These are phyloP conservation scores for Liodrosophila aerea DNA, from an alignment of 2,888 invertebrate genomes.

Conservation along the genomic window DNA sequence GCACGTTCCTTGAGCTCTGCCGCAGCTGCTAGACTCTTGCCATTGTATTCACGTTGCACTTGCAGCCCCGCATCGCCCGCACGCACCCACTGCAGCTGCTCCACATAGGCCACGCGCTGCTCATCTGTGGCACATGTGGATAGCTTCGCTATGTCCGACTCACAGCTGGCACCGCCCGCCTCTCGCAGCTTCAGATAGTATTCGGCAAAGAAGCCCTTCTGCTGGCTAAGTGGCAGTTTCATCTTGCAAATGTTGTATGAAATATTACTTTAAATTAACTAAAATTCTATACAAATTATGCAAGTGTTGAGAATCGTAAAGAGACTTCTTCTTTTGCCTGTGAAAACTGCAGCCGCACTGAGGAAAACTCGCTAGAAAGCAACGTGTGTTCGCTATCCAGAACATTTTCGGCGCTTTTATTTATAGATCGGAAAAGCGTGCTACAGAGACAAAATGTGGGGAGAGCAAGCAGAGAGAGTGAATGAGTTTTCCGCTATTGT, in stretches of 20 bases:
- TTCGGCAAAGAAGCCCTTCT: conserved; percentile 85
- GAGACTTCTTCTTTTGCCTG: conserved; percentile 26
- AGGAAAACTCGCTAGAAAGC: conserved; percentile 29
- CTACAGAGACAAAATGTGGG: conserved; percentile 19
- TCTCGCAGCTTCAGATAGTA: conserved; percentile 86
- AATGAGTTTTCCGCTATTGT: conserved; percentile 39
- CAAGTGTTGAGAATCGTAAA: conserved; percentile 47
- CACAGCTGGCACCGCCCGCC: conserved; percentile 81
- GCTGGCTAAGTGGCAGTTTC: conserved; percentile 75
- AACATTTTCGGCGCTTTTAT: conserved; percentile 53
- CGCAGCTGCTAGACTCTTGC: conserved; percentile 85
- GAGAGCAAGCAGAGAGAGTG: conserved; percentile 7
- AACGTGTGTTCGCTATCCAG: conserved; percentile 64
- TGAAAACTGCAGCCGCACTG: conserved; percentile 63
- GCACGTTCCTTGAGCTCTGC: conserved; percentile 87
- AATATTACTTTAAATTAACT: conserved; percentile 2
- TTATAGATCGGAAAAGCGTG: conserved; percentile 55
- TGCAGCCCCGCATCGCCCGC: conserved; percentile 83
- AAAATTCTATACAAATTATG: conserved; percentile 51
- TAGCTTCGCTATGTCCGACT: conserved; percentile 86
- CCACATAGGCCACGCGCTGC: conserved; percentile 86
- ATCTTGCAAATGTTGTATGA: conserved; percentile 22
- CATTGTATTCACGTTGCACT: conserved; percentile 82
- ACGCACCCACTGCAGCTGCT: conserved; percentile 83
- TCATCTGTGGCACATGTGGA: conserved; percentile 85